These are phyloP conservation scores for Sisor rabdophorus DNA, from an alignment of 2,113 vertebrate species.

Conservation along the genomic window DNA sequence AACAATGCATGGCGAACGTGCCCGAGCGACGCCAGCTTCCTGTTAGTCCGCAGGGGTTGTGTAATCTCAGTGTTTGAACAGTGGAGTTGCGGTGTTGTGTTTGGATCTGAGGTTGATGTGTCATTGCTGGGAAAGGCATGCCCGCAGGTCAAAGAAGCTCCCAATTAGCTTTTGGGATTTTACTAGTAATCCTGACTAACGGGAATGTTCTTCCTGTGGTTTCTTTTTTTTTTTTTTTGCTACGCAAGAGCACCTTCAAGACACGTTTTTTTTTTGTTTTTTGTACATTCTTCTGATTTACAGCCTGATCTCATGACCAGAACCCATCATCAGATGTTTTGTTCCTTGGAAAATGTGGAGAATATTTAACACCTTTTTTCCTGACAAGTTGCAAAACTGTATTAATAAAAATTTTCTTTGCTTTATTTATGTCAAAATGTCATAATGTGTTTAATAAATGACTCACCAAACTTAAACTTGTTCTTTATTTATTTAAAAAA, in stretches of 20 bases:
- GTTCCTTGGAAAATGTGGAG: conserved; percentile 41
- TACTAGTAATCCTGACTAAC: conserved; percentile 19
- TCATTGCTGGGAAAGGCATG: conserved; percentile 19
- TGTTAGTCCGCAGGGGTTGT: neutral
- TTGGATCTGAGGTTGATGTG: conserved; percentile 17
- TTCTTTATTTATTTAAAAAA: conserved; percentile 62
- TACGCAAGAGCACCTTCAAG: conserved; percentile 5
- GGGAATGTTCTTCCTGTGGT: conserved; percentile 48
- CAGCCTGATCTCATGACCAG: conserved; percentile 68
- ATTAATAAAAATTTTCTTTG: conserved; percentile 70
- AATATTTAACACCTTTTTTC: conserved; percentile 46
- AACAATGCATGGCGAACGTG: conserved; percentile 30
- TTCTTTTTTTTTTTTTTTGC: no score
- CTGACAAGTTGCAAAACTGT: conserved; percentile 59
- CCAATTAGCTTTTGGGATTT: neutral
- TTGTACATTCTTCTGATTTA: conserved; percentile 71
- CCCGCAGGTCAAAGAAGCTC: conserved; percentile 5
- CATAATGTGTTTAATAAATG: conserved; percentile 76
- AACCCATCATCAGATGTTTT: conserved; percentile 62
- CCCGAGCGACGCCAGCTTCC: neutral
- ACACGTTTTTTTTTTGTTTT: conserved; percentile 28
- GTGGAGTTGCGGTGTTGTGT: neutral
- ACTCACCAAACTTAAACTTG: neutral
- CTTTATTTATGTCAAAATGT: conserved; percentile 76
- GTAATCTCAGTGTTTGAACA: conserved; percentile 9